A percentile compares a stretch with the other conserved stretches of the same genome.
Evolutionary conservation across 1,140 invertebrate species (phyloP).

Genomic region (Pseudoatta argentina): DNA sequence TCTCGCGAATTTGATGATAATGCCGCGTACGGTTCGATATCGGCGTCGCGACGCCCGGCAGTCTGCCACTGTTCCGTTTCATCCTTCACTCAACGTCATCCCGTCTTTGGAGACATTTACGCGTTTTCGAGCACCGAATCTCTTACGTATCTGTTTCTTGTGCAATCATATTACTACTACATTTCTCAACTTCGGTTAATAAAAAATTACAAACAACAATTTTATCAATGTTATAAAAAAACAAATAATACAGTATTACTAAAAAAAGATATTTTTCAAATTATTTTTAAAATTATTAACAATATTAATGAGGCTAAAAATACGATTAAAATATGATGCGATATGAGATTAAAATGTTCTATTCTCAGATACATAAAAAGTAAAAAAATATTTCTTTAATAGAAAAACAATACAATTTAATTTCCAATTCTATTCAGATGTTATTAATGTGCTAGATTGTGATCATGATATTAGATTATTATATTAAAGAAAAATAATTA

Average conservation of each 20-base stretch:
- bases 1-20: slow-evolving; percentile 70
- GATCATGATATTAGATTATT: neutral
- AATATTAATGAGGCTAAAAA: neutral
- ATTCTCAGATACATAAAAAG: neutral
- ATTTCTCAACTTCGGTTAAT: slow-evolving; percentile 31
- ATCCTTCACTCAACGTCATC: slow-evolving; percentile 71
- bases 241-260: neutral
- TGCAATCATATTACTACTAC: slow-evolving; percentile 38
- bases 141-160: neutral
- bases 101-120: slow-evolving; percentile 11
- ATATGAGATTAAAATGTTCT: neutral
- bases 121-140: slow-evolving; percentile 51
- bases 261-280: neutral
- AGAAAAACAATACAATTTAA: neutral
- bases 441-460: neutral
- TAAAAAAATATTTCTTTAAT: neutral
- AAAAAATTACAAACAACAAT: slow-evolving; percentile 8
- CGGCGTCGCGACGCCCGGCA: slow-evolving; percentile 84
- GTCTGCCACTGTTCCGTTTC: slow-evolving; percentile 81
- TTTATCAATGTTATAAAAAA: neutral
- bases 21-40: slow-evolving; percentile 79
- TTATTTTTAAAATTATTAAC: neutral
- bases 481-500: neutral
- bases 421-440: neutral
- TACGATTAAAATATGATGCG: neutral